These are phyloP conservation scores for Triplophysa yarkandensis DNA, from an alignment of 2,797 vertebrate genomes.

Conservation along the genomic window DNA sequence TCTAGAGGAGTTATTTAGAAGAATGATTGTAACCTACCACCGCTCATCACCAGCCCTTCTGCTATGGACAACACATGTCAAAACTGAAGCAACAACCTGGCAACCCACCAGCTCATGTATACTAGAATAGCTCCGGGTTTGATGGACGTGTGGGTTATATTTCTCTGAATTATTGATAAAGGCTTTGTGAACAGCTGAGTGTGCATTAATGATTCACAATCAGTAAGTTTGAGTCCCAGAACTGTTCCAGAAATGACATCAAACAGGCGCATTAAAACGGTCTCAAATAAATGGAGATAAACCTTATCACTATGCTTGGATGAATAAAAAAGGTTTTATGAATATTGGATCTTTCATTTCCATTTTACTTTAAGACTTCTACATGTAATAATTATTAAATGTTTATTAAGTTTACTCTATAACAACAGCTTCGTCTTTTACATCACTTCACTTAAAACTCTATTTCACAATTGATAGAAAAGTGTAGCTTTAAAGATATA, in stretches of 20 bases:
- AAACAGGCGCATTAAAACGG: no score
- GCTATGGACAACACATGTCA: background rate
- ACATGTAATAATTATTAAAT: no score
- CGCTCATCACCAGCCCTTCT: background rate
- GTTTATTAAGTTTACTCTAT: no score
- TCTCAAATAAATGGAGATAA: no score
- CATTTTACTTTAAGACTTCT: no score
- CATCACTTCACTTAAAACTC: no score
- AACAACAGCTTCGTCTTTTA: no score
- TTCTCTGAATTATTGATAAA: slow-evolving; percentile 59
- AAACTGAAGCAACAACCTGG: background rate
- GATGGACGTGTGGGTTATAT: slow-evolving; percentile 18
- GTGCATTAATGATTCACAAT: slow-evolving; percentile 54
- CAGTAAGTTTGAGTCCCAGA: slow-evolving; percentile 3
- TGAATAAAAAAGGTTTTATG: no score
- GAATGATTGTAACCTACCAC: no score
- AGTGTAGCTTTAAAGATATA: background rate
- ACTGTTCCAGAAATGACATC: background rate
- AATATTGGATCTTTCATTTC: no score
- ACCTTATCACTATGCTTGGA: background rate
- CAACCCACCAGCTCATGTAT: background rate
- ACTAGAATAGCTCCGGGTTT: background rate
- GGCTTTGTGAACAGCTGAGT: slow-evolving; percentile 36
- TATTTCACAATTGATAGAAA: no score
- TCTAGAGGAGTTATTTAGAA: no score